Conservation (phyloP, 2,797 vertebrate genomes). For the Spinibarbus caldwelli region DNA sequence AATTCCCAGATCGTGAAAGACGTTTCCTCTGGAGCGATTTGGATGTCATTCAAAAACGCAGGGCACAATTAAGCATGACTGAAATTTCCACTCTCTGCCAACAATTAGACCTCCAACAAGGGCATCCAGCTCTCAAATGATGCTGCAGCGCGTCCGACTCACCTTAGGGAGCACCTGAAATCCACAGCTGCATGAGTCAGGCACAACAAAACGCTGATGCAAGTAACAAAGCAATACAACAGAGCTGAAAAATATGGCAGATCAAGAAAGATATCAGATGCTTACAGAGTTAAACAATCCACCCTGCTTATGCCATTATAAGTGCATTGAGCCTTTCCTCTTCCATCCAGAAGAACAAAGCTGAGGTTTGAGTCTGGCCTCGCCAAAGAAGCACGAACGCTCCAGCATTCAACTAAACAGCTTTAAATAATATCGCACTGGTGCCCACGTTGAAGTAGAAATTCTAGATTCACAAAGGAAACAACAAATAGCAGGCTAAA, state of each 20-base stretch:
- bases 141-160: background rate
- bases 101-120: constrained; percentile 44
- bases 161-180: constrained; percentile 36
- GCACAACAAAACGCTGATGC: background rate
- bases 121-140: constrained; percentile 29
- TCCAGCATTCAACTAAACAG: constrained; percentile 60
- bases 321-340: background rate
- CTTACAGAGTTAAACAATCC: constrained; percentile 2
- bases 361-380: constrained; percentile 60
- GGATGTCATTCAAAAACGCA: constrained; percentile 42
- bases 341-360: constrained; percentile 50
- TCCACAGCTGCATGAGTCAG: constrained; percentile 41
- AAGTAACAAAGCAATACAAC: constrained; percentile 21
- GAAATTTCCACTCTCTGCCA: constrained; percentile 18
- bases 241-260: background rate
- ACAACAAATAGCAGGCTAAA: constrained; percentile 51
- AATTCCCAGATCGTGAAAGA: constrained; percentile 33
- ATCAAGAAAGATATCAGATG: constrained; percentile 6
- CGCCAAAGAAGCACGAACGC: constrained; percentile 68
- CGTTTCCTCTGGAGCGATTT: constrained; percentile 37
- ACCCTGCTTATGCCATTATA: background rate
- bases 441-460: constrained; percentile 13
- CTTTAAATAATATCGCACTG: constrained; percentile 16
- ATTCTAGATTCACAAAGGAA: constrained; percentile 44
- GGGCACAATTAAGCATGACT: constrained; percentile 6